Evolutionary conservation across 1,140 invertebrate genomes (phyloP), one percentile per base, ranked within the genome.

Genomic region (Physella acuta): DNA sequence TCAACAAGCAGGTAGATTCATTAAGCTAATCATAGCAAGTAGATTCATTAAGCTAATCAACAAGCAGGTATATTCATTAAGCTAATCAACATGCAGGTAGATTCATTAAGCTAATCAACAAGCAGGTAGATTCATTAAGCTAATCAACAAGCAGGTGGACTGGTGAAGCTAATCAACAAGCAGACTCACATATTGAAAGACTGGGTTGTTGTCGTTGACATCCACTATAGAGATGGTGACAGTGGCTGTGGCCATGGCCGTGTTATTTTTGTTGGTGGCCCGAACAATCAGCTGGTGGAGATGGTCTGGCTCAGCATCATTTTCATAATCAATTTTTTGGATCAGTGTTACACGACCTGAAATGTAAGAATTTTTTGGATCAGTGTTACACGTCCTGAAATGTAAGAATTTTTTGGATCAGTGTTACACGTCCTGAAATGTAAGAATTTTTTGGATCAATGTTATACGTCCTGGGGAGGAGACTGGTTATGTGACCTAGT

Each of bases 131-230:
- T n/a, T n/a, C n/a, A n/a, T n/a, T n/a, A n/a, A n/a, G n/a, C n/a
- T n/a, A n/a, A n/a, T n/a, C n/a, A n/a, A n/a, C n/a, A n/a, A n/a
- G n/a, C n/a, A n/a, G n/a, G n/a, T n/a, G 4, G 20, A 3, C 26
- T 3, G 2, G 30, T 58, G 39, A 36, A 34, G 31, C 14, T 51
- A 17, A 44, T 28, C 14, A 63, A 30, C 1, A 2, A 26, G n/a
- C 2, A 2, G 5, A 56, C 64, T 52, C 34, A 56, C 64, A 3
- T 52, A 14, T 52, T 66, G 64, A 56, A 79, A 79, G 39, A 37
- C 3, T 70, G 78, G 78, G n/a, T 34, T 31, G 52, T 74, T 74
- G 58, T 79, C 75, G 63, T 79, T 79, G 59, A 72, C 71, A 61
- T 79, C 78, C 4, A 64, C 36, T 3, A 79, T 70, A 24, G 68